Evolutionary conservation across 2,888 invertebrate species (phyloP).

Genomic region (Tachina grossa): DNA sequence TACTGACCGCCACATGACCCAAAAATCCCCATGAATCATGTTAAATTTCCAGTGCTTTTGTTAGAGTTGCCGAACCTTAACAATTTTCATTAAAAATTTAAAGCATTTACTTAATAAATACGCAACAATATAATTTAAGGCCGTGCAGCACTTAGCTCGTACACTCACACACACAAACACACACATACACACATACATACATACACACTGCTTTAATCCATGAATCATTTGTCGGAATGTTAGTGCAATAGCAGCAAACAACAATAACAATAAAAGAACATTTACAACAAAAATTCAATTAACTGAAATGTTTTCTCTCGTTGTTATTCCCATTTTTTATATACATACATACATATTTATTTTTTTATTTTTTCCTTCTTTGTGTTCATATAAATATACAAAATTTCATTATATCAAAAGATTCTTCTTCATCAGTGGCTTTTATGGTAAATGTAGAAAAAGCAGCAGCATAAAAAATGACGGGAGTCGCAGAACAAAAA

Average conservation of each 20-base stretch:
- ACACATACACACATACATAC: neutral
- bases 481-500: conserved; percentile 36
- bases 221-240: conserved; percentile 39
- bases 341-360: no score
- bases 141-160: neutral
- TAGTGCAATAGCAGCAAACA: conserved; percentile 31
- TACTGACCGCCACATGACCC: neutral
- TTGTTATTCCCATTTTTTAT: neutral
- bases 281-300: conserved; percentile 60
- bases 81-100: conserved; percentile 26
- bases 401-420: conserved; percentile 54
- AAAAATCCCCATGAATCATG: neutral
- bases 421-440: conserved; percentile 59
- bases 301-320: conserved; percentile 57
- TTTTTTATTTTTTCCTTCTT: neutral
- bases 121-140: conserved; percentile 47
- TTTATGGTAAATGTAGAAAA: conserved; percentile 52
- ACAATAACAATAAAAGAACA: conserved; percentile 42
- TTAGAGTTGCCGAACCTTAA: neutral
- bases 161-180: neutral
- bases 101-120: conserved; percentile 14
- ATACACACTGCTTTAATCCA: conserved; percentile 10
- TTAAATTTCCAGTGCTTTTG: conserved; percentile 4
- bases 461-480: conserved; percentile 36
- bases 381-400: conserved; percentile 37